Evolutionary conservation across 2,113 vertebrate genomes (phyloP).

Genomic region (Perca fluviatilis): DNA sequence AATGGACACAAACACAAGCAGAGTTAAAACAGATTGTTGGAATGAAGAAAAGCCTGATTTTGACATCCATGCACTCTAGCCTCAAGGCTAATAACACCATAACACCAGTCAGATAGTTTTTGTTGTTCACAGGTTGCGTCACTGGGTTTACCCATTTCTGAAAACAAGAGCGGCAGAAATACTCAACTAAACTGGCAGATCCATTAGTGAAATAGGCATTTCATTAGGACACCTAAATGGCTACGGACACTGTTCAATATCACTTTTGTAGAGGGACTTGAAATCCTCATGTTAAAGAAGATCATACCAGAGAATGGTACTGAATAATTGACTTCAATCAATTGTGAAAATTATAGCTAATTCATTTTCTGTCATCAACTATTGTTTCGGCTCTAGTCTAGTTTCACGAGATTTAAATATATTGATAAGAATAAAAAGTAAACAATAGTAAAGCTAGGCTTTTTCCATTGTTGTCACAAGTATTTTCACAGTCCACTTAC

Average conservation of each 20-base stretch:
- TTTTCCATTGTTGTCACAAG: background rate
- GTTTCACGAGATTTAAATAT: background rate
- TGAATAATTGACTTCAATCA: background rate
- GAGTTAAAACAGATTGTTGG: slow-evolving; percentile 28
- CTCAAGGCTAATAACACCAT: slow-evolving; percentile 11
- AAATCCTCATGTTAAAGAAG: background rate
- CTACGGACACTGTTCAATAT: background rate
- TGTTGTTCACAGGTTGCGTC: slow-evolving; percentile 25
- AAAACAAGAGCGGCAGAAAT: background rate
- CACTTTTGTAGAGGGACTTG: background rate
- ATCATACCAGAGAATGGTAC: background rate
- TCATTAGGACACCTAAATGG: background rate
- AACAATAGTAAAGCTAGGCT: background rate
- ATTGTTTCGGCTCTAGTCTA: background rate
- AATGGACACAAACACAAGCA: background rate
- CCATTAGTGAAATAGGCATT: background rate
- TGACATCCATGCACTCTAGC: slow-evolving; percentile 34
- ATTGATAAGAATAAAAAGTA: background rate
- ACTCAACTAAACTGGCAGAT: background rate
- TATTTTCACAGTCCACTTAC: background rate
- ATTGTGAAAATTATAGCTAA: background rate
- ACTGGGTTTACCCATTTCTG: slow-evolving; percentile 13
- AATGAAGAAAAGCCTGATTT: slow-evolving; percentile 77
- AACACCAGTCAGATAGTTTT: slow-evolving; percentile 19
- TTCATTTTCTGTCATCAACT: background rate